These are phyloP conservation scores for Podarcis muralis DNA, from an alignment of 2,113 vertebrate species.

Conservation along the genomic window DNA sequence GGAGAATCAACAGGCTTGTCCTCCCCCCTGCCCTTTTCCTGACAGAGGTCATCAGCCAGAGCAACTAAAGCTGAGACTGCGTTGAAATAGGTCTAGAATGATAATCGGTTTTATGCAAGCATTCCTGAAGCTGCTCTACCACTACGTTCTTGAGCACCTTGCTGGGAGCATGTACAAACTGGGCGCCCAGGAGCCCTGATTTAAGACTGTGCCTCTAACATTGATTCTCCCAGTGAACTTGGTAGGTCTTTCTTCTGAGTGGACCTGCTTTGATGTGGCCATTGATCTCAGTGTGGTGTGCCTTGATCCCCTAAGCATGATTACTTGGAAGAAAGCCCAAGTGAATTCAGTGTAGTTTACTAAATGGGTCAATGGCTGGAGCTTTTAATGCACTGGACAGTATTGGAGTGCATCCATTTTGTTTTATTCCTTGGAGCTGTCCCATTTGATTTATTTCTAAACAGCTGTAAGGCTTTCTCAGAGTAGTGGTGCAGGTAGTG, in stretches of 20 bases:
- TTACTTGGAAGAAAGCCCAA: no score
- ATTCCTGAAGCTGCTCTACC: no score
- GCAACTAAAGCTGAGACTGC: no score
- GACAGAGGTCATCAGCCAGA: no score
- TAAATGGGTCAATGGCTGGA: not conserved
- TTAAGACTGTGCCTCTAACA: not conserved
- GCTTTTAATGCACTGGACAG: not conserved
- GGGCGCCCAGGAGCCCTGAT: no score
- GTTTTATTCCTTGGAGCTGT: not conserved
- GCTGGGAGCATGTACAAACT: not conserved
- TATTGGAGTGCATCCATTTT: not conserved
- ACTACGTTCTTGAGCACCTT: not conserved
- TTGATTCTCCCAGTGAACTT: not conserved
- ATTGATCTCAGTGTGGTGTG: not conserved
- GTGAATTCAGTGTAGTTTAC: not conserved
- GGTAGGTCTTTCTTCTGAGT: not conserved
- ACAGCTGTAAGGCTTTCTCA: not conserved
- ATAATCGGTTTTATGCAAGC: no score
- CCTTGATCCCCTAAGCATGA: not conserved
- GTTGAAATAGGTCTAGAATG: no score
- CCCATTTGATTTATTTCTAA: not conserved
- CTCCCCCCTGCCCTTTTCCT: no score
- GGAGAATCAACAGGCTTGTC: no score
- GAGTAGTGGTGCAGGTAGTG: no score
- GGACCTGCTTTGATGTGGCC: not conserved